Base-by-base conservation (phyloP, 2,888 invertebrate species). In the Melanophora roralis region DNA sequence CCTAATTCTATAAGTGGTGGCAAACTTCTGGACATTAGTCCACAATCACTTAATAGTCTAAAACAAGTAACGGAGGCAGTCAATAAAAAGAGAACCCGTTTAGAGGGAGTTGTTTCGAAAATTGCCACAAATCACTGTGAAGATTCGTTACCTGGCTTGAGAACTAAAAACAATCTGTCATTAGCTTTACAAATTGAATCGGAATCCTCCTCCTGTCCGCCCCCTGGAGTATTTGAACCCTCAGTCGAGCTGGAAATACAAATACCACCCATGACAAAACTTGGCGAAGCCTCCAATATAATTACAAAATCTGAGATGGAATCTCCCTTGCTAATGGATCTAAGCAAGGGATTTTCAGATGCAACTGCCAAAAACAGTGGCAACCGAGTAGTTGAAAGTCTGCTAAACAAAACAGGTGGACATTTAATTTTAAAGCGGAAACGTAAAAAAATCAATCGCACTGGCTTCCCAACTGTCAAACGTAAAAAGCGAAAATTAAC, bases 401-500 rank as follows among this genome's bases (percentile, higher is more conserved):
- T 90, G 19, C 84, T 90, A 0, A 88, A 87, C 78, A 89, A 89
- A 81, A 89, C 89, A 0, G 88, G 88, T 0, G 88, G 86, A 1
- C 87, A 87, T 83, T 82, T 88, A 12, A 83, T 89, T 45, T 91
- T 92, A 78, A 92, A 91, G 85, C 88, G 92, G 1, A 92, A 95
- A 83, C 92, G 96, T 45, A 94, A 96, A 87, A 93, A 95, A 19
- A 94, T 95, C 47, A 97, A 97, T 86, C 92, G 96, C 84, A 97
- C 96, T 16, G 97, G 97, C 3, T 97, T 97, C 88, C 97, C 97
- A 0, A 95, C 93, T 21, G 91, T 95, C 14, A 95, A 95, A 85
- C 94, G 93, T 86, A 96, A 96, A 89, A 96, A 96, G 87, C 94
- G 95, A 87, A 95, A 86, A 57, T 83, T 87, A 0, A 85, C 85